These are phyloP conservation scores for Tadarida brasiliensis DNA, from an alignment of 2,797 vertebrate species.

Conservation along the genomic window DNA sequence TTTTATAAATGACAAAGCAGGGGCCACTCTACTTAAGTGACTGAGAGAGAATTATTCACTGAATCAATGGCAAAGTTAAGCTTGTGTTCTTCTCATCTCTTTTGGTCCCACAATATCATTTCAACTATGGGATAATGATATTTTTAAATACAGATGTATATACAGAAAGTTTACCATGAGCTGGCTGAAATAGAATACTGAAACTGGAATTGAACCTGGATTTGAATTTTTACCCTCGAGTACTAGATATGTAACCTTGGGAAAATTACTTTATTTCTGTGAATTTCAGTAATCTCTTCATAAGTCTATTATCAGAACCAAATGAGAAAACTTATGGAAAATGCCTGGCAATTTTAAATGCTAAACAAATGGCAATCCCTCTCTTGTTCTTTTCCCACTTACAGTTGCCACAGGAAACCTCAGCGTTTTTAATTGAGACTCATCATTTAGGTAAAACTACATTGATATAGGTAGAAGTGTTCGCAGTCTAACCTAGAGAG, in stretches of 20 bases:
- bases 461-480: neutral
- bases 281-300: constrained; percentile 46
- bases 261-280: constrained; percentile 49
- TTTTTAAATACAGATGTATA: constrained; percentile 35
- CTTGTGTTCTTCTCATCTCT: constrained; percentile 6
- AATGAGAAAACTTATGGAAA: constrained; percentile 37
- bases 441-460: neutral
- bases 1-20: constrained; percentile 56
- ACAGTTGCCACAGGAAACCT: neutral
- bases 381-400: neutral
- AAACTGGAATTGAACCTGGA: neutral
- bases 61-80: constrained; percentile 2
- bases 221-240: constrained; percentile 38
- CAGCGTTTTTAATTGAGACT: constrained; percentile 1
- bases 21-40: constrained; percentile 59
- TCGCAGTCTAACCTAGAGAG: neutral
- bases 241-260: constrained; percentile 2
- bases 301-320: neutral
- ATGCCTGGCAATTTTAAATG: constrained; percentile 49
- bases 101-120: neutral
- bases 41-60: neutral
- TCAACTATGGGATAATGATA: neutral
- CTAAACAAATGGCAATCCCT: constrained; percentile 36
- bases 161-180: constrained; percentile 12
- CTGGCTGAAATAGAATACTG: constrained; percentile 7